These are phyloP conservation scores for Platyrinchus mystaceus DNA, from an alignment of 2,797 vertebrate species.

Conservation along the genomic window DNA sequence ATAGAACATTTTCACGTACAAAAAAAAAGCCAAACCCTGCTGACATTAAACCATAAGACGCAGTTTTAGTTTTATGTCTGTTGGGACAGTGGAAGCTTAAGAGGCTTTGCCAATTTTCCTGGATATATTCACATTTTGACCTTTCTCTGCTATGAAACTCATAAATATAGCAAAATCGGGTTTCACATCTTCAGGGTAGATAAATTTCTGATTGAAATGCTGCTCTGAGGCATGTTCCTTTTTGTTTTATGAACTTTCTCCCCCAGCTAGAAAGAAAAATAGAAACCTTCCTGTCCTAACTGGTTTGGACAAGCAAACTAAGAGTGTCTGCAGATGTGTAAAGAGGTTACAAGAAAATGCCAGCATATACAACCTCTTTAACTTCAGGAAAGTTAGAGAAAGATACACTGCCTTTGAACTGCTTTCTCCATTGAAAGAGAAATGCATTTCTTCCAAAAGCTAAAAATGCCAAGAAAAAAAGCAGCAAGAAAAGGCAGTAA, in stretches of 20 bases:
- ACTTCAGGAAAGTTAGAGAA: not conserved
- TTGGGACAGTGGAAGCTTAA: not conserved
- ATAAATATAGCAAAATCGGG: constrained; percentile 19
- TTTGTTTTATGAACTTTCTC: constrained; percentile 11
- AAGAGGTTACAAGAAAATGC: not conserved
- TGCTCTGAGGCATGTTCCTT: constrained; percentile 8
- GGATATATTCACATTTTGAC: constrained; percentile 19
- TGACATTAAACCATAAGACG: not conserved
- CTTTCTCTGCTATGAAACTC: not conserved
- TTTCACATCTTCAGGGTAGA: constrained; percentile 12
- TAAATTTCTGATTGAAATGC: constrained; percentile 27
- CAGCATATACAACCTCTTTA: not conserved
- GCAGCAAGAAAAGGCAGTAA: not conserved
- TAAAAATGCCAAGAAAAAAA: not conserved
- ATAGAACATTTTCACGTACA: not conserved
- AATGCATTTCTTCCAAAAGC: not conserved
- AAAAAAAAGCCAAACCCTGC: not conserved
- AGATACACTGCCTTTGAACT: not conserved
- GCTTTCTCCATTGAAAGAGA: not conserved
- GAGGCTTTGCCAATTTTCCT: not conserved
- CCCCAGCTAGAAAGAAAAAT: not conserved
- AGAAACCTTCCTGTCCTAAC: not conserved
- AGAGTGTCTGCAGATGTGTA: not conserved
- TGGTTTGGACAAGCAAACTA: not conserved
- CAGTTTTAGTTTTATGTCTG: not conserved